A percentile compares a stretch with the other conserved stretches of the same genome.
phyloP scores from a whole-genome alignment of 2,113 vertebrate genomes.

The Nothobranchius furzeri region DNA sequence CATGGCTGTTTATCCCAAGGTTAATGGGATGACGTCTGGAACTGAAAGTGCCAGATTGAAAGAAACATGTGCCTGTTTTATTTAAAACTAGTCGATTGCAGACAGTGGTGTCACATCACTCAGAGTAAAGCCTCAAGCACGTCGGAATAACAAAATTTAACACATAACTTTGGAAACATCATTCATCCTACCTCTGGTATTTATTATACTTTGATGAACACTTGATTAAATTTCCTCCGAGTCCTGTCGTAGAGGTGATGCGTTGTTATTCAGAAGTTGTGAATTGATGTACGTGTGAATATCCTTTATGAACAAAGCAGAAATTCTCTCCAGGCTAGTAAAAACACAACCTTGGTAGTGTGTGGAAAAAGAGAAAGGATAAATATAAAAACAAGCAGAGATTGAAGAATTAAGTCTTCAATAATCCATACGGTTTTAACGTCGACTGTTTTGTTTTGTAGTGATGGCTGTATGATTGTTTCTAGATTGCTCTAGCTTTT shows the following conservation, averaged over 20 bases:
- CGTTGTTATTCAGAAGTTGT: background rate
- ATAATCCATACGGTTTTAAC: conserved; percentile 5
- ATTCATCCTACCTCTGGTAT: background rate
- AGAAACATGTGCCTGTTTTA: conserved; percentile 80
- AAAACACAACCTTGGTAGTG: background rate
- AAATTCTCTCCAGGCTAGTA: too few species aligned
- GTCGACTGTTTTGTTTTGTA: conserved; percentile 2
- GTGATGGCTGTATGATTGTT: background rate
- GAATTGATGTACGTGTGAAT: background rate
- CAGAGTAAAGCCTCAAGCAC: conserved; percentile 37
- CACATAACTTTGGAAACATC: conserved; percentile 8
- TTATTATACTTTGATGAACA: conserved; percentile 1
- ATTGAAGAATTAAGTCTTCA: conserved; percentile 12
- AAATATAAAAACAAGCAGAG: background rate
- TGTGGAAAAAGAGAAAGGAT: background rate
- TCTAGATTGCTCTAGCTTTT: background rate
- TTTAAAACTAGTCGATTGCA: conserved; percentile 68
- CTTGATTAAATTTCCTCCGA: conserved; percentile 5
- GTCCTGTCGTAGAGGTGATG: background rate
- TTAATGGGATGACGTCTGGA: conserved; percentile 81
- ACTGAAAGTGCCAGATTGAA: conserved; percentile 76
- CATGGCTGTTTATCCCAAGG: conserved; percentile 80
- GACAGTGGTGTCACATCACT: conserved; percentile 54
- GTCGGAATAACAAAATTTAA: conserved; percentile 32
- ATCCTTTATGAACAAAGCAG: background rate